Evolutionary conservation across 2,888 invertebrate genomes (phyloP).

Genomic region (Graphium colonna): DNA sequence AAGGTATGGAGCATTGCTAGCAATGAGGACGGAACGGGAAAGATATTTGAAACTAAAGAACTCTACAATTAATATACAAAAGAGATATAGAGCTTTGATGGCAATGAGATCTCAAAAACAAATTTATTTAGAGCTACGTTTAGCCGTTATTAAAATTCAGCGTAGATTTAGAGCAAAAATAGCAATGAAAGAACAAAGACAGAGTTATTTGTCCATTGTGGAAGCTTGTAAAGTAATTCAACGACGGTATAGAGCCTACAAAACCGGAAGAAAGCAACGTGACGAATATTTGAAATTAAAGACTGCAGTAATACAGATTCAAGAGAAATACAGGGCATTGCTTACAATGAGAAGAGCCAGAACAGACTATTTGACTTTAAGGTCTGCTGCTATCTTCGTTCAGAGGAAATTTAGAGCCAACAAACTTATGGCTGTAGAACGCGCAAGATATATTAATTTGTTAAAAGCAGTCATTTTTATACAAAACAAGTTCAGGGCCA

Average conservation of each 20-base stretch:
- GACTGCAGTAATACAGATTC: slow-evolving; percentile 41
- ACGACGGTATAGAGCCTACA: slow-evolving; percentile 50
- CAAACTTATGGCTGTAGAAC: slow-evolving; percentile 49
- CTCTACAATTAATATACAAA: slow-evolving; percentile 50
- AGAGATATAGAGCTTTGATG: slow-evolving; percentile 53
- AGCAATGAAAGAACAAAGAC: slow-evolving; percentile 50
- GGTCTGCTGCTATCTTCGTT: slow-evolving; percentile 36
- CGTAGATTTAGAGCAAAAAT: slow-evolving; percentile 54
- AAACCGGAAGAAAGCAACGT: slow-evolving; percentile 42
- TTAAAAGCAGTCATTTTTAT: slow-evolving; percentile 55
- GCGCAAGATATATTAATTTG: slow-evolving; percentile 48
- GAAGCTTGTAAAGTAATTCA: slow-evolving; percentile 62
- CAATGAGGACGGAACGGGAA: slow-evolving; percentile 52
- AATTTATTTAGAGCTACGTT: slow-evolving; percentile 39
- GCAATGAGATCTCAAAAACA: slow-evolving; percentile 49
- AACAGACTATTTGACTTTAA: slow-evolving; percentile 40
- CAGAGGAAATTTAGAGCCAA: slow-evolving; percentile 62
- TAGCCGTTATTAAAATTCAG: slow-evolving; percentile 42
- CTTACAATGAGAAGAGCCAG: slow-evolving; percentile 47
- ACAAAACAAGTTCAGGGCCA: slow-evolving; percentile 59
- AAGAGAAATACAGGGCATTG: slow-evolving; percentile 52
- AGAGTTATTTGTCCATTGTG: slow-evolving; percentile 50
- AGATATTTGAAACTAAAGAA: slow-evolving; percentile 48
- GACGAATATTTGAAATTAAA: slow-evolving; percentile 48
- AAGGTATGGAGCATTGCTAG: slow-evolving; percentile 47